These are phyloP conservation scores for Smithornis capensis DNA, from an alignment of 2,113 vertebrate species.

Conservation along the genomic window DNA sequence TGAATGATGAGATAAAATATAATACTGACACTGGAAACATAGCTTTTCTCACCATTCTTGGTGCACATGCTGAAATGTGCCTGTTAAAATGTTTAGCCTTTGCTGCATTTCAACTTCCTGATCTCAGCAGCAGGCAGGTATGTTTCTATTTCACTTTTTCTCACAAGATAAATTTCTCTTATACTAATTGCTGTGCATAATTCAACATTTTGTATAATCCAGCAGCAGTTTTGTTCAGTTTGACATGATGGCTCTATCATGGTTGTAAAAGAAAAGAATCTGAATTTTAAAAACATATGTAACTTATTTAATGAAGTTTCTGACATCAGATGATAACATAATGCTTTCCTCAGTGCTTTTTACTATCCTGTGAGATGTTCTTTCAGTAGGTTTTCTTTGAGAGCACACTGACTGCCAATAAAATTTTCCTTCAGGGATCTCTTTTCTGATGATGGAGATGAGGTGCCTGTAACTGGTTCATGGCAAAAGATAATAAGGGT, in stretches of 20 bases:
- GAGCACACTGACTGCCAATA: background rate
- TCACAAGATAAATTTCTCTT: background rate
- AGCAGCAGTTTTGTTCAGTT: background rate
- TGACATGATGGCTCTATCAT: background rate
- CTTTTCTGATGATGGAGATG: background rate
- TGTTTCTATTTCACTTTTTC: background rate
- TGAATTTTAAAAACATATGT: background rate
- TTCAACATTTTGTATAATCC: background rate
- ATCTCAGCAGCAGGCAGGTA: background rate
- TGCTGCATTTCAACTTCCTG: background rate
- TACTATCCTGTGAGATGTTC: background rate
- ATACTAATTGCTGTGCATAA: background rate
- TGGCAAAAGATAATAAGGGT: background rate
- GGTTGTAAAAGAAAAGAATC: background rate
- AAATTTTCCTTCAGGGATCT: background rate
- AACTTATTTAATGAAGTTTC: background rate
- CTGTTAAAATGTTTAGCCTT: background rate
- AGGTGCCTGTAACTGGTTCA: background rate
- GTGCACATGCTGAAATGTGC: background rate
- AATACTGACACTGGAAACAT: background rate
- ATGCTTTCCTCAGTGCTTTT: background rate
- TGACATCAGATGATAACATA: background rate
- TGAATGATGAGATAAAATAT: background rate
- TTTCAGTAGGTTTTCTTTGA: background rate
- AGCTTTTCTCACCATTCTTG: background rate